A percentile compares a stretch with the other conserved stretches of the same genome.
Evolutionary conservation across 2,888 invertebrate species (phyloP).

Genomic region (Pollenia labialis): DNA sequence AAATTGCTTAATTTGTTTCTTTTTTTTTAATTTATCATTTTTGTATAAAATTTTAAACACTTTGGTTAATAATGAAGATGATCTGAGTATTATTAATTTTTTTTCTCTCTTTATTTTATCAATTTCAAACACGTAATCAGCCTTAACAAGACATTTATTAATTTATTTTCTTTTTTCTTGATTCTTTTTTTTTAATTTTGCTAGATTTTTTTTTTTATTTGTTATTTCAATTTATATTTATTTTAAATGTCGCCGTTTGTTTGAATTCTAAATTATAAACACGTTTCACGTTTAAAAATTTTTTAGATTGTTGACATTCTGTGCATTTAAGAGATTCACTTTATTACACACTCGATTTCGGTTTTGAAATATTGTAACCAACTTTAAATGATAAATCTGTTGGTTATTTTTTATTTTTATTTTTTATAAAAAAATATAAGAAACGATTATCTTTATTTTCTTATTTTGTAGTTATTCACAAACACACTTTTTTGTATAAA

Average conservation of each 20-base stretch:
- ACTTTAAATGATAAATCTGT: background rate
- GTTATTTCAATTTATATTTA: background rate
- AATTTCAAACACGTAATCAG: constrained; percentile 63
- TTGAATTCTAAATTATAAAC: constrained; percentile 66
- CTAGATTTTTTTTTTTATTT: constrained; percentile 25
- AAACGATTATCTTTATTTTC: constrained; percentile 24
- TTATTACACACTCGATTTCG: background rate
- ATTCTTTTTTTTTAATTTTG: background rate
- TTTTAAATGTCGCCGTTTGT: constrained; percentile 33
- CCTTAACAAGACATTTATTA: constrained; percentile 51
- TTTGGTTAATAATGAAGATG: constrained; percentile 17
- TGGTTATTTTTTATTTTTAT: constrained; percentile 6
- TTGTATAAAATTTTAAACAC: background rate
- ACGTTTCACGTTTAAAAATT: constrained; percentile 46
- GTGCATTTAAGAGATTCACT: constrained; percentile 46
- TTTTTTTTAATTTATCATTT: constrained; percentile 8
- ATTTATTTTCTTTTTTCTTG: constrained; percentile 11
- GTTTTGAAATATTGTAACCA: background rate
- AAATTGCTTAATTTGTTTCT: constrained; percentile 17
- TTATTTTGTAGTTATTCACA: constrained; percentile 4
- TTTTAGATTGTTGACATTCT: constrained; percentile 3
- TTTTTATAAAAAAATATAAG: background rate
- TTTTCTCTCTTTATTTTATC: constrained; percentile 25
- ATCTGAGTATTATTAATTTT: constrained; percentile 12
- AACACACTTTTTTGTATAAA: background rate